Evolutionary conservation across 2,888 invertebrate species (phyloP).

Genomic region (Cheilosia scutellata): DNA sequence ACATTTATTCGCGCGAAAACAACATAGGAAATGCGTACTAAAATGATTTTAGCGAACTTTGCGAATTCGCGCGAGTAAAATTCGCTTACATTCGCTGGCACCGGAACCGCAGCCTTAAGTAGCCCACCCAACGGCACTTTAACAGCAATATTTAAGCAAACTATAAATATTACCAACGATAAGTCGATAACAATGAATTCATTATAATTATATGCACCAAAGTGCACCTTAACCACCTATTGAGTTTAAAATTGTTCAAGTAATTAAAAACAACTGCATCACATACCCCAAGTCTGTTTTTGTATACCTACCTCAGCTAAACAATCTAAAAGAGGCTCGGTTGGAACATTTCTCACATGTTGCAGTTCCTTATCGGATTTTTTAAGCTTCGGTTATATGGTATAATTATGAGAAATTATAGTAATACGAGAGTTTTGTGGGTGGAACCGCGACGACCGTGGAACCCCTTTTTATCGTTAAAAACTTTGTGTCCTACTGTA

Average conservation of each 20-base stretch:
- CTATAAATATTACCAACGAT: background rate
- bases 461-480: constrained; percentile 41
- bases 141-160: background rate
- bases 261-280: constrained; percentile 17
- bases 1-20: no score
- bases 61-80: no score
- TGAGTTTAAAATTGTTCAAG: background rate
- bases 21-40: no score
- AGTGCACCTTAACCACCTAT: background rate
- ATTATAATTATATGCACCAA: background rate
- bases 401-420: constrained; percentile 56
- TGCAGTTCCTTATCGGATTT: constrained; percentile 26
- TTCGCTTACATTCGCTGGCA: no score
- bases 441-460: constrained; percentile 50
- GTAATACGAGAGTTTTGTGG: constrained; percentile 40
- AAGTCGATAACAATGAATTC: background rate
- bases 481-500: constrained; percentile 46
- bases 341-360: constrained; percentile 34
- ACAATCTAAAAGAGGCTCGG: constrained; percentile 7
- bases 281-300: constrained; percentile 31
- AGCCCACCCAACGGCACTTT: no score
- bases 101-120: no score
- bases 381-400: constrained; percentile 40
- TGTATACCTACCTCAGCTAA: background rate
- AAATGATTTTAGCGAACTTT: no score